Evolutionary conservation across 2,113 vertebrate species (phyloP).

Genomic region (Lanius collurio): DNA sequence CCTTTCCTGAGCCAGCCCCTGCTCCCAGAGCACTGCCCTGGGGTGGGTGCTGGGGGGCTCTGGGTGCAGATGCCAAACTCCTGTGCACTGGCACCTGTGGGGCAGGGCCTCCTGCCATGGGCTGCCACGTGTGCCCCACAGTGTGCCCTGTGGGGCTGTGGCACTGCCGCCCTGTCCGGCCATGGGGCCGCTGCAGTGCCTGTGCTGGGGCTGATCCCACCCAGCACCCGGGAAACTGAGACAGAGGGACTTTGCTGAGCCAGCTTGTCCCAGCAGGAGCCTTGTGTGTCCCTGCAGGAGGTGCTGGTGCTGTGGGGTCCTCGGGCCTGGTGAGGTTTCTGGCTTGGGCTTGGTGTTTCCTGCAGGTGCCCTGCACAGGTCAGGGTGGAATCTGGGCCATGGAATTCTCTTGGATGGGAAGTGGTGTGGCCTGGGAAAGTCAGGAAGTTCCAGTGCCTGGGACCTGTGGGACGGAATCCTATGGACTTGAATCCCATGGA

Average conservation of each 20-base stretch:
- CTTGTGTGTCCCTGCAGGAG: not conserved
- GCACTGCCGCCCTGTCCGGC: not conserved
- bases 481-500: not conserved
- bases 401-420: not conserved
- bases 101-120: not conserved
- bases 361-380: not conserved
- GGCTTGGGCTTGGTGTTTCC: not conserved
- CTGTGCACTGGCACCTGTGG: not conserved
- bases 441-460: not conserved
- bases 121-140: not conserved
- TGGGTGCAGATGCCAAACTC: not conserved
- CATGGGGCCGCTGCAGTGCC: not conserved
- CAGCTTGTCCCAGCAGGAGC: not conserved
- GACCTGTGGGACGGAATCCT: not conserved
- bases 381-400: not conserved
- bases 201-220: not conserved
- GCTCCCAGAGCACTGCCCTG: not conserved
- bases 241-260: not conserved
- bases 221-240: not conserved
- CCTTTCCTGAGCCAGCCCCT: not conserved
- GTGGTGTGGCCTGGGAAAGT: not conserved
- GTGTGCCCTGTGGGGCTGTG: accelerated
- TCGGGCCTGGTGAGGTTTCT: not conserved
- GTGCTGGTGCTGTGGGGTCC: not conserved
- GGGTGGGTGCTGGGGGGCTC: not conserved